These are phyloP conservation scores for Epistrophe grossulariae DNA, from an alignment of 2,888 invertebrate species.

Conservation along the genomic window DNA sequence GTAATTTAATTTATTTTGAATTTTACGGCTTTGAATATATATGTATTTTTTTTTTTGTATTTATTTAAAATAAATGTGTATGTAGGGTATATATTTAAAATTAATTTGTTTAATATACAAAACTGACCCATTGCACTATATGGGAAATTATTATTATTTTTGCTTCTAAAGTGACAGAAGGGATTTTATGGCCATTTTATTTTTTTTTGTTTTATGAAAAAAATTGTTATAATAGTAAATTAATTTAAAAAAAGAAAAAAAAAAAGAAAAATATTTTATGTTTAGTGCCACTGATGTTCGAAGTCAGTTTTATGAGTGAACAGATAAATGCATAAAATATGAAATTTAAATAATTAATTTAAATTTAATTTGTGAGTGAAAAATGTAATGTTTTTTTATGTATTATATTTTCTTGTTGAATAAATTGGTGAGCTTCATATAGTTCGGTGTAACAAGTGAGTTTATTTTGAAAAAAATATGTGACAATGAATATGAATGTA, in stretches of 20 bases:
- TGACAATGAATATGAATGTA: background rate
- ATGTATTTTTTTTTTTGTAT: background rate
- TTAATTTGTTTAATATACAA: background rate
- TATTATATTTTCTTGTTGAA: background rate
- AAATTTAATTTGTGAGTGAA: background rate
- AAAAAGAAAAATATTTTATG: background rate
- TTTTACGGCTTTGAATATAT: constrained; percentile 73
- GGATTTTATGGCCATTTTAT: constrained; percentile 61
- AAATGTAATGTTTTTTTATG: background rate
- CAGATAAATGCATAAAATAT: background rate
- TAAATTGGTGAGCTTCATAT: background rate
- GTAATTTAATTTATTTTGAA: constrained; percentile 54
- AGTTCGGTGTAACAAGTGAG: background rate
- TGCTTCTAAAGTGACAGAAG: background rate
- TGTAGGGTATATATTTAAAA: constrained; percentile 12
- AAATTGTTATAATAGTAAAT: background rate
- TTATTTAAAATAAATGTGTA: background rate
- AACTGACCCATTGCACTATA: constrained; percentile 66
- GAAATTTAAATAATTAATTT: background rate
- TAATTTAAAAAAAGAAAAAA: background rate
- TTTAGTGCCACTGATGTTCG: constrained; percentile 21
- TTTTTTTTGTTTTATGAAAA: constrained; percentile 7
- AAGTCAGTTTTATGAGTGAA: constrained; percentile 33
- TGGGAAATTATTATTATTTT: constrained; percentile 9
- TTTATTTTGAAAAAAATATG: background rate